Percentiles rank a stretch among this genome's conserved stretches.
Conservation (phyloP, 92 coral and sea anemone species). For the Scolanthus callimorphus region DNA sequence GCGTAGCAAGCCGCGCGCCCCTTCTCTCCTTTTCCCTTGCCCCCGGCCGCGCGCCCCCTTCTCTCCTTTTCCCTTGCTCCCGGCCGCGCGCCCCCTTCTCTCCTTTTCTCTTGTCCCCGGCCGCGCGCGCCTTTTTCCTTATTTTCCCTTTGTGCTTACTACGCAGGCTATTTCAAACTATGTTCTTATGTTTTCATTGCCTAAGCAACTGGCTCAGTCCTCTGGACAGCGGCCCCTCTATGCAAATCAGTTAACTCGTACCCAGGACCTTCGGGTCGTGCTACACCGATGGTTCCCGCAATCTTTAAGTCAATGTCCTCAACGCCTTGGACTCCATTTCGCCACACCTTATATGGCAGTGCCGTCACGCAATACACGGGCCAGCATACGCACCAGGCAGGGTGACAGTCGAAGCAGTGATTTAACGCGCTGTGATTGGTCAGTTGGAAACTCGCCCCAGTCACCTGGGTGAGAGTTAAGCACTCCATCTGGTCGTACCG, state of each 20-base stretch:
- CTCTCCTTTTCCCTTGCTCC: too few relatives aligned
- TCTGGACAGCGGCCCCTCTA: conserved; percentile 1
- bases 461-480: conserved; percentile 64
- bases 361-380: conserved; percentile 78
- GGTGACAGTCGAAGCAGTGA: conserved; percentile 85
- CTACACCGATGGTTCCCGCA: conserved; percentile 37
- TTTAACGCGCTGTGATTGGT: conserved; percentile 62
- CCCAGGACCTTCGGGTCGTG: conserved; percentile 31
- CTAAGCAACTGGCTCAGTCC: conserved; percentile 6
- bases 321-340: conserved; percentile 52
- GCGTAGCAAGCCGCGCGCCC: too few relatives aligned
- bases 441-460: conserved; percentile 71
- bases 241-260: conserved; percentile 6
- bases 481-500: conserved; percentile 84
- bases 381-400: conserved; percentile 89
- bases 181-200: too few relatives aligned
- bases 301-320: conserved; percentile 49
- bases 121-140: too few relatives aligned
- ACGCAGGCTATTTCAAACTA: too few relatives aligned
- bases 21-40: too few relatives aligned
- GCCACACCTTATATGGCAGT: conserved; percentile 83
- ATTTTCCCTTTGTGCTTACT: too few relatives aligned
- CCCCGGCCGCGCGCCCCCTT: too few relatives aligned
- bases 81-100: too few relatives aligned
- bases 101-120: too few relatives aligned